phyloP scores from a whole-genome alignment of 2,797 vertebrate genomes.

The Coilia nasus region DNA sequence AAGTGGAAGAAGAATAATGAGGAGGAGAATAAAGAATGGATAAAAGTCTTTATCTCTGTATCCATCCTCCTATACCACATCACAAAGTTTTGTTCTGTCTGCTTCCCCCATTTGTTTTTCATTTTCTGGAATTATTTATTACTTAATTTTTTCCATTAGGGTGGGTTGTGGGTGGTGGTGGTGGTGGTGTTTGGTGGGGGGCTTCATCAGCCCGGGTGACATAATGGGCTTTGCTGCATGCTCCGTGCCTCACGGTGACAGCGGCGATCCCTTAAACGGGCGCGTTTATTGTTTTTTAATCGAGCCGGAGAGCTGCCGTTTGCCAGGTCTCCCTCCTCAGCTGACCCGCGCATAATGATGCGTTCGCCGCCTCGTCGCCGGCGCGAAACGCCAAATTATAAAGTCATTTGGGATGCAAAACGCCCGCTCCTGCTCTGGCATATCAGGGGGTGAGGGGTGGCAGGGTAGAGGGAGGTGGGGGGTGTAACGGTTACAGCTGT shows the following conservation, averaged over 20 bases:
- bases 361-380: conserved; percentile 31
- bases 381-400: conserved; percentile 37
- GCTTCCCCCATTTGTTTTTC: background rate
- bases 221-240: conserved; percentile 38
- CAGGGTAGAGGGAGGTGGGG: background rate
- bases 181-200: background rate
- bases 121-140: background rate
- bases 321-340: conserved; percentile 24
- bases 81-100: background rate
- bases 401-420: conserved; percentile 34
- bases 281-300: conserved; percentile 41
- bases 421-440: background rate
- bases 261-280: conserved; percentile 36
- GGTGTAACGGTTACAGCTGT: conserved; percentile 30
- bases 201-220: background rate
- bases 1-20: background rate
- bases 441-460: background rate
- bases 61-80: background rate
- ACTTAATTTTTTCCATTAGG: background rate
- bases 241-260: conserved; percentile 36
- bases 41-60: background rate
- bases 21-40: background rate
- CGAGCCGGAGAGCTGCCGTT: conserved; percentile 31
- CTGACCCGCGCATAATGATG: conserved; percentile 42
- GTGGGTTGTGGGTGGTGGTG: background rate